Base-by-base conservation (phyloP, 1,140 invertebrate species). In the Adelges cooleyi region DNA sequence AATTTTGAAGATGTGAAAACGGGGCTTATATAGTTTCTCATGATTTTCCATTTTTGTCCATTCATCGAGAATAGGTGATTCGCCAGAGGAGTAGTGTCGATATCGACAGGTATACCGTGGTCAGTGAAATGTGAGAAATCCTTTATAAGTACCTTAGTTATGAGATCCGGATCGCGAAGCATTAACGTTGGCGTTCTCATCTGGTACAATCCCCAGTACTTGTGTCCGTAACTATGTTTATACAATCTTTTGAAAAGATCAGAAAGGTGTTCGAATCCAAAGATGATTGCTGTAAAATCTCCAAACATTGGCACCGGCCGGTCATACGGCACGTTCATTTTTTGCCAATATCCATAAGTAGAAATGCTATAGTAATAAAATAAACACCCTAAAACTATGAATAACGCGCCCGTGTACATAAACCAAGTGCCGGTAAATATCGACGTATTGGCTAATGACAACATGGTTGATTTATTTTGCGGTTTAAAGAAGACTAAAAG, bases 1-100 rank as follows among this genome's bases (percentile, higher is more conserved):
- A 83, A 71, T 71, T 81, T 82, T 4, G 75, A 77, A 0, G 80
- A 75, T 1, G 80, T 80, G 67, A 84, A 83, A 5, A 78, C 76
- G 0, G 81, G 80, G 1, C 77, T 77, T 3, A 84, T 62, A 59
- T 79, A 79, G 0, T 72, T 68, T 25, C 81, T 72, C 0, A 83
- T 56, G 38, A 71, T 72, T 38, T 74, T 76, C 82, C 81, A 84
- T 67, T 76, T 69, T 17, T 77, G 72, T 0, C 74, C 75, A 15
- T 68, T 69, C n/a, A 79, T 66, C 1, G 73, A 74, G 67, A 83
- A 78, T 27, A 84, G 69, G 67, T 81, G 77, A 5, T 77, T 76
- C n/a, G 76, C 75, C 0, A 84, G 48, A 2, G 77, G 74, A 68
- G 83, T 80, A 2, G 10, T 18, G 8, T 36, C 46, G 33, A 38